Base-by-base conservation (phyloP, 1,140 invertebrate species). In the Panagrolaimus sp. region DNA sequence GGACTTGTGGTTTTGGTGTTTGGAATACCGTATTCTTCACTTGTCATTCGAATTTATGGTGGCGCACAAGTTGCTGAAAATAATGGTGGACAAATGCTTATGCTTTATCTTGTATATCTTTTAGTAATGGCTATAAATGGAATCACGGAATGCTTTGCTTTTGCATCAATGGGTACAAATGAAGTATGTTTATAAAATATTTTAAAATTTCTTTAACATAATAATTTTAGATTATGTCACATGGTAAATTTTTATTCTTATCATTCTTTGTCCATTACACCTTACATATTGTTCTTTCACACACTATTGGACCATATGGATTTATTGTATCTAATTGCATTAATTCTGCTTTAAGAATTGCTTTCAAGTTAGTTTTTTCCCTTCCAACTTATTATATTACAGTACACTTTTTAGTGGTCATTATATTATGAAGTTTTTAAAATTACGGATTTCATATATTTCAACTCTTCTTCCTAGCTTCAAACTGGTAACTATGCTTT, bases 71-170 rank as follows among this genome's bases (percentile, higher is more conserved):
- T 73, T 51, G 43, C 51, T 20, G 72, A 73, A 16, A 73, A 73
- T 57, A 44, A 65, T n/a, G 74, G 74, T 74, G 5, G 66, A 47
- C 45, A 31, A 53, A 44, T 76, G 43, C 61, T 76, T 16, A 46
- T 66, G n/a, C 31, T 75, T 8, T 76, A 76, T 62, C 27, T 76
- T n/a, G 38, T 76, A 20, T 78, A 78, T 68, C 65, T 76, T 14
- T 47, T 77, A 9, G 25, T 73, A 8, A 76, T 76, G 63, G 74
- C 76, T 14, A 47, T 76, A 5, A 76, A 76, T 62, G 74, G 74
- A 20, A 71, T 78, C 16, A 57, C 67, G 14, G 74, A 76, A 65
- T 76, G 74, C 46, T 76, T 76, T 64, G 74, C 72, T 44, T 71
- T 76, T 20, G 73, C 74, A 16, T 66, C 72, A 43, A 67, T 76